Evolutionary conservation across 2,797 vertebrate species (phyloP), one percentile per base, ranked within the genome.

Genomic region (Emys orbicularis): DNA sequence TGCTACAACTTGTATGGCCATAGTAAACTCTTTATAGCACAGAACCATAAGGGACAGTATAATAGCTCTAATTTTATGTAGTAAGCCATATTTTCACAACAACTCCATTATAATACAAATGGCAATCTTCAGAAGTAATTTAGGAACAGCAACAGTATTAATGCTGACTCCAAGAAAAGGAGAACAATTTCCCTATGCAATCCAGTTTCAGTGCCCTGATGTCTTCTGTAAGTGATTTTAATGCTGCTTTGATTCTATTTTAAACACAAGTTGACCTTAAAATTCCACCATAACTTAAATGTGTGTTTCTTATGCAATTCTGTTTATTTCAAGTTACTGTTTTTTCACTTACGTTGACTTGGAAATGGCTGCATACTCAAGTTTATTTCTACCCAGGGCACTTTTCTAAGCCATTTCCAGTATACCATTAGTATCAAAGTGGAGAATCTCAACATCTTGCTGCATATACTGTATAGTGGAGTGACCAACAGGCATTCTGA

Each of bases 61-160:
- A 97, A 96, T 86, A 94, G 86, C 83, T 96, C 93, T 96, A 90
- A 96, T 98, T 97, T 97, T 97, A 97, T 95, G 92, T 94, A 96
- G 83, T 97, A 97, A 97, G 44, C 81, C 59, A 10, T 95, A 98
- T 98, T 98, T 98, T 95, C 90, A 97, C 95, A 98, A 95, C 92
- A 97, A 97, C 98, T 97, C 83, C 89, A 97, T 98, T 98, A 96
- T 74, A 96, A 91, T 88, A 92, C 91, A 91, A 95, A 97, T 96
- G 88, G 93, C 94, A 97, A 97, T 97, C 96, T 97, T 97, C 93
- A 93, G 94, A 98, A 97, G 96, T 95, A 96, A 96, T 97, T 98
- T 97, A 96, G 90, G 89, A 98, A 87, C 4, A 54, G 81, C 83
- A 95, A 83, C 83, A 53, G 54, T 94, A 95, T 96, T 98, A 98